phyloP scores from a whole-genome alignment of 2,113 vertebrate species.

The Aplodontia rufa region DNA sequence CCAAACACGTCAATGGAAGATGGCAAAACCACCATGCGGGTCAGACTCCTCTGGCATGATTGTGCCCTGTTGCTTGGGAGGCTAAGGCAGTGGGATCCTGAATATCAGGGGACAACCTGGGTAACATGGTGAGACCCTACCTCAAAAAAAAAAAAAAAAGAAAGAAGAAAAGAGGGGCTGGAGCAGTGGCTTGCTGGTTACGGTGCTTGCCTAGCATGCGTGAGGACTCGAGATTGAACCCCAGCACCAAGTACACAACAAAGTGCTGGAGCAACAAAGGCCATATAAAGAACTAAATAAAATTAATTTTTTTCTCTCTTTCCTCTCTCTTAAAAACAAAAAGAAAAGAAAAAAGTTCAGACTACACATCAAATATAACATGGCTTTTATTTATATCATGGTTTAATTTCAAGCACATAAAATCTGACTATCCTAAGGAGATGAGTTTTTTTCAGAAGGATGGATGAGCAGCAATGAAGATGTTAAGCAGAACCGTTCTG shows the following conservation, averaged over 20 bases:
- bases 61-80: neutral
- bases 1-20: neutral
- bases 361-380: neutral
- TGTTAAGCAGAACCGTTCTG: neutral
- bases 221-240: too few species aligned
- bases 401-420: neutral
- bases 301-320: too few species aligned
- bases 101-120: neutral
- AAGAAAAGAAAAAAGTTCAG: too few species aligned
- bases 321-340: too few species aligned
- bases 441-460: slow-evolving; percentile 61
- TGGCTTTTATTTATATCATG: fast-evolving
- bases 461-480: neutral
- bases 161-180: too few species aligned
- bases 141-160: neutral
- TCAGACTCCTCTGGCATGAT: neutral
- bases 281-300: too few species aligned
- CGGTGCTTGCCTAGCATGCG: too few species aligned
- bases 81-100: neutral
- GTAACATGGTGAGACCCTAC: too few species aligned
- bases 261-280: too few species aligned
- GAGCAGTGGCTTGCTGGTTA: too few species aligned
- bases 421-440: slow-evolving; percentile 43
- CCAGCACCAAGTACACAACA: too few species aligned
- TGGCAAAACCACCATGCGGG: fast-evolving